Conservation (phyloP, 37 sponge, comb jelly and placozoan genomes). For the Theonella swinhoei region DNA sequence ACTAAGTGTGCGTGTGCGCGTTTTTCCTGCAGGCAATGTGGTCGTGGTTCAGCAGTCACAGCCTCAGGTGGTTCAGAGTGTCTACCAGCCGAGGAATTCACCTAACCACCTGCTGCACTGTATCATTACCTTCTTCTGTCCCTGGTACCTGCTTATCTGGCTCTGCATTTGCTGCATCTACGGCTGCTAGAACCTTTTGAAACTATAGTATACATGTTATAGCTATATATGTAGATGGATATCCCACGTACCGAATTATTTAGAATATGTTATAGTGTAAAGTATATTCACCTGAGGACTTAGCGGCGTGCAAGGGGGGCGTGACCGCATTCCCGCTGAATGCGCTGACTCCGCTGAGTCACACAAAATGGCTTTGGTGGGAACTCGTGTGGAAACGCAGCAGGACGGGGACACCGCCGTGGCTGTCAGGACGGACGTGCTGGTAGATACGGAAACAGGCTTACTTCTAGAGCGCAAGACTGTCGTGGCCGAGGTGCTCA, state of each 20-base stretch:
- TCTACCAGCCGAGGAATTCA: too few relatives aligned
- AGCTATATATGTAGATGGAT: background rate
- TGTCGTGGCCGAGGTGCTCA: background rate
- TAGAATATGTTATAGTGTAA: too few relatives aligned
- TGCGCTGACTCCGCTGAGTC: background rate
- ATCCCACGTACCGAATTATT: too few relatives aligned
- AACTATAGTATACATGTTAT: background rate
- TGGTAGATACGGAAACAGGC: background rate
- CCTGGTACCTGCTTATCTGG: conserved; percentile 42
- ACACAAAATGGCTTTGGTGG: background rate
- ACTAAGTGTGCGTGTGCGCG: too few relatives aligned
- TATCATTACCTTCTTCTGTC: conserved; percentile 37
- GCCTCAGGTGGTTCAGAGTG: too few relatives aligned
- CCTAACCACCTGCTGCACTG: conserved; percentile 49
- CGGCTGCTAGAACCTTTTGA: background rate
- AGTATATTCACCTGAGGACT: too few relatives aligned
- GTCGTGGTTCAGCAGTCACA: too few relatives aligned
- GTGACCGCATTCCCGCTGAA: background rate
- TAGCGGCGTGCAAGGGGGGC: too few relatives aligned
- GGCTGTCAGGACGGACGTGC: background rate
- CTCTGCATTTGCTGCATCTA: background rate
- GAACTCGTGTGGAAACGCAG: background rate
- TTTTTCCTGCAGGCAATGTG: too few relatives aligned
- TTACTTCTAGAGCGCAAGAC: background rate
- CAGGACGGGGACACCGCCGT: background rate